Evolutionary conservation across 2,888 invertebrate genomes (phyloP).

Genomic region (Volucella zonaria): DNA sequence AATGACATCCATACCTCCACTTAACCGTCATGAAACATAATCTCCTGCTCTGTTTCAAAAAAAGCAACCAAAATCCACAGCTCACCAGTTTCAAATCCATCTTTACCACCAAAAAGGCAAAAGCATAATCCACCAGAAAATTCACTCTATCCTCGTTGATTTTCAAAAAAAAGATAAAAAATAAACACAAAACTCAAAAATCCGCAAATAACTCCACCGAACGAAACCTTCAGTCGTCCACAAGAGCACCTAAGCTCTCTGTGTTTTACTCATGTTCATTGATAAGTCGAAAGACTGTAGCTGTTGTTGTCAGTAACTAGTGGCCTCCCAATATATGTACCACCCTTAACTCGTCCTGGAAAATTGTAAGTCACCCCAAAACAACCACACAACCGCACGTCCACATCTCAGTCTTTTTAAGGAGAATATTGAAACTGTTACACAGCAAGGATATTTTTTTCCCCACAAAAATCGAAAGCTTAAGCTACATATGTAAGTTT

Average conservation of each 20-base stretch:
- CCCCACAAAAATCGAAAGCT: slow-evolving; percentile 6
- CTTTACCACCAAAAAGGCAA: slow-evolving; percentile 35
- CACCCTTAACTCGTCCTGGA: too few species aligned
- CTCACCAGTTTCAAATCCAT: slow-evolving; percentile 18
- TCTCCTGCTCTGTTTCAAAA: not conserved
- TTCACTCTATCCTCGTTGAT: not conserved
- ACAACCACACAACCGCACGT: slow-evolving; percentile 25
- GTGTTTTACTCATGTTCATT: slow-evolving; percentile 66
- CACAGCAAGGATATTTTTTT: slow-evolving; percentile 35
- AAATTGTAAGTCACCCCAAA: not conserved
- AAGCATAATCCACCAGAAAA: slow-evolving; percentile 26
- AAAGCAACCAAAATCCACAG: slow-evolving; percentile 17
- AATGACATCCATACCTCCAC: too few species aligned
- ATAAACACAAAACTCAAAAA: slow-evolving; percentile 25
- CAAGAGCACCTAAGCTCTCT: slow-evolving; percentile 37
- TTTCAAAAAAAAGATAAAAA: slow-evolving; percentile 4
- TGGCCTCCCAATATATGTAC: not conserved
- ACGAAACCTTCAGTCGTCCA: slow-evolving; percentile 22
- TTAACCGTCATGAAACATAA: not conserved
- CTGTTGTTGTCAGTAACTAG: slow-evolving; percentile 28
- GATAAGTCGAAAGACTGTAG: slow-evolving; percentile 65
- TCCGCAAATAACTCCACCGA: slow-evolving; percentile 38
- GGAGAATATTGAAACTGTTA: slow-evolving; percentile 6
- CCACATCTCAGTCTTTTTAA: not conserved
- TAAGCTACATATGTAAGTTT: not conserved